Conservation (phyloP, 2,888 invertebrate genomes). For the Phragmatobia fuliginosa region DNA sequence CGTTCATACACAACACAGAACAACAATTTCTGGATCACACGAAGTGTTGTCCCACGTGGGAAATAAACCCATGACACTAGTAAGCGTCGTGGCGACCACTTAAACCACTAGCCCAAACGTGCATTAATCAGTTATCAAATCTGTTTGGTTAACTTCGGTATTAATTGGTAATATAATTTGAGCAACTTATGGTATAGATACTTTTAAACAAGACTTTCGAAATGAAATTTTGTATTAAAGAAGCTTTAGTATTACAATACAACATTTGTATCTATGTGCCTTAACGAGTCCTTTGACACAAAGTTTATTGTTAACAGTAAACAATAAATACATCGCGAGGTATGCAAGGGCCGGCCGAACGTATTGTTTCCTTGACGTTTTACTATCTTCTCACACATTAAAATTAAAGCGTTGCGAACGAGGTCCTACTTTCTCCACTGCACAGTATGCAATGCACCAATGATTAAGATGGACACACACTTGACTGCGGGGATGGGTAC, state of each 20-base stretch:
- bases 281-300: neutral
- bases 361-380: neutral
- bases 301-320: slow-evolving; percentile 4
- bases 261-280: neutral
- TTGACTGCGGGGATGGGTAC: neutral
- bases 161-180: too few relatives aligned
- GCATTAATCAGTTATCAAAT: too few relatives aligned
- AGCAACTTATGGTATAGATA: too few relatives aligned
- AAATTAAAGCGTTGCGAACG: slow-evolving; percentile 3
- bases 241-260: neutral
- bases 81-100: too few relatives aligned
- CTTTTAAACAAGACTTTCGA: too few relatives aligned
- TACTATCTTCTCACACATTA: neutral
- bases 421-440: slow-evolving; percentile 4
- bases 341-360: neutral
- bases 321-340: neutral
- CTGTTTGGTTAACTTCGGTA: too few relatives aligned
- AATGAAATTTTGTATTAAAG: too few relatives aligned
- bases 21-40: too few relatives aligned
- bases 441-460: neutral
- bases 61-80: too few relatives aligned
- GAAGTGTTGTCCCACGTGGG: too few relatives aligned
- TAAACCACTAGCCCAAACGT: too few relatives aligned
- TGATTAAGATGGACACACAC: neutral
- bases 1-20: too few relatives aligned